Evolutionary conservation across 2,113 vertebrate species (phyloP).

Genomic region (Lepus timidus): DNA sequence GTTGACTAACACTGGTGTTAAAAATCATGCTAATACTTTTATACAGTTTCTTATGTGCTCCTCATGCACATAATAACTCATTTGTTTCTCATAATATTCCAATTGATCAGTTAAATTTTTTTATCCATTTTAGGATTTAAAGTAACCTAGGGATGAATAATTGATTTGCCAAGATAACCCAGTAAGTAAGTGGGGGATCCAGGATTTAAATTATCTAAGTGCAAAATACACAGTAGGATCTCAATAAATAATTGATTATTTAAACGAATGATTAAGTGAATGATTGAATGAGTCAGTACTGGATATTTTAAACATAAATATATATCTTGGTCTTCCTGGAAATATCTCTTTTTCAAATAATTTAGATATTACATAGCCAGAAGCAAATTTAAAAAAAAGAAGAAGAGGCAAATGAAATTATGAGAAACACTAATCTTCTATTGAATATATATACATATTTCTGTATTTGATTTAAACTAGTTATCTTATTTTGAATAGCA

Average conservation of each 20-base stretch:
- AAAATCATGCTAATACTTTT: background rate
- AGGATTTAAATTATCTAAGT: background rate
- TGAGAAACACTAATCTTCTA: background rate
- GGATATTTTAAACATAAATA: conserved; percentile 17
- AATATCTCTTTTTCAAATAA: background rate
- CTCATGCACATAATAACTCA: background rate
- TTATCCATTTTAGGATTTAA: background rate
- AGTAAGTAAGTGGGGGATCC: background rate
- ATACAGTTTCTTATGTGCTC: background rate
- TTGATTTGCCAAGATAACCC: conserved; percentile 13
- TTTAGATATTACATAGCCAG: background rate
- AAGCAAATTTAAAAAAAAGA: background rate
- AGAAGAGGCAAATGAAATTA: background rate
- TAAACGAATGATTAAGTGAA: background rate
- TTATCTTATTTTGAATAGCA: background rate
- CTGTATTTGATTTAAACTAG: background rate
- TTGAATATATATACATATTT: background rate
- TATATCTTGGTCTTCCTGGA: background rate
- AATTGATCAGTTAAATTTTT: background rate
- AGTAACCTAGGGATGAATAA: background rate
- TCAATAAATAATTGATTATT: background rate
- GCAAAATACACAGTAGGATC: background rate
- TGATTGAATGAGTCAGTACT: background rate
- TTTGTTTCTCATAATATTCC: background rate
- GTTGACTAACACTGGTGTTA: background rate